Conservation (phyloP, 2,113 vertebrate species). For the Stercorarius parasiticus region DNA sequence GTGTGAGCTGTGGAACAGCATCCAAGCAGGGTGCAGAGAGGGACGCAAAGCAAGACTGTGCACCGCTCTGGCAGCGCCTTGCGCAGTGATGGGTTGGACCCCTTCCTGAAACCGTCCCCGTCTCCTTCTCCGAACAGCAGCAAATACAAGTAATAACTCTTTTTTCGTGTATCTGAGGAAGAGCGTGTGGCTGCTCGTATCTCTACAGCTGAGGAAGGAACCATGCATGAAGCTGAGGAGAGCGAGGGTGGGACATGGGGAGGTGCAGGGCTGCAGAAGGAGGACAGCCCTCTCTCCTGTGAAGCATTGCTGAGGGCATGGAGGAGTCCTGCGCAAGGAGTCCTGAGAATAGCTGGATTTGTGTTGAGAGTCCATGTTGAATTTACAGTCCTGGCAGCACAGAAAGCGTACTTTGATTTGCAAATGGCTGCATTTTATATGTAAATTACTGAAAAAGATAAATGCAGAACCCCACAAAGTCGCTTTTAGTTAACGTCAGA, state of each 20-base stretch:
- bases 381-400: background rate
- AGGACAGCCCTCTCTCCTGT: background rate
- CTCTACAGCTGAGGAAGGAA: background rate
- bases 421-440: slow-evolving; percentile 26
- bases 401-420: slow-evolving; percentile 24
- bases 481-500: background rate
- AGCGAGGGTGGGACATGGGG: background rate
- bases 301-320: background rate
- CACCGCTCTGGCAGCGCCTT: background rate
- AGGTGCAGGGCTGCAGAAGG: background rate
- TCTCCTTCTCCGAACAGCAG: background rate
- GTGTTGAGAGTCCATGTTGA: background rate
- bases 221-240: fast-evolving
- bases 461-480: background rate
- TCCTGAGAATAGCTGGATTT: background rate
- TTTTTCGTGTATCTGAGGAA: background rate
- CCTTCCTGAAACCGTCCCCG: background rate
- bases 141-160: background rate
- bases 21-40: background rate
- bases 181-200: fast-evolving
- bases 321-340: background rate
- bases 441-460: background rate
- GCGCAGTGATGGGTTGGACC: fast-evolving
- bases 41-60: fast-evolving
- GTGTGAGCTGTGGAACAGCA: background rate